Evolutionary conservation across 2,113 vertebrate genomes (phyloP).

Genomic region (Brachypodius melanocephalos): DNA sequence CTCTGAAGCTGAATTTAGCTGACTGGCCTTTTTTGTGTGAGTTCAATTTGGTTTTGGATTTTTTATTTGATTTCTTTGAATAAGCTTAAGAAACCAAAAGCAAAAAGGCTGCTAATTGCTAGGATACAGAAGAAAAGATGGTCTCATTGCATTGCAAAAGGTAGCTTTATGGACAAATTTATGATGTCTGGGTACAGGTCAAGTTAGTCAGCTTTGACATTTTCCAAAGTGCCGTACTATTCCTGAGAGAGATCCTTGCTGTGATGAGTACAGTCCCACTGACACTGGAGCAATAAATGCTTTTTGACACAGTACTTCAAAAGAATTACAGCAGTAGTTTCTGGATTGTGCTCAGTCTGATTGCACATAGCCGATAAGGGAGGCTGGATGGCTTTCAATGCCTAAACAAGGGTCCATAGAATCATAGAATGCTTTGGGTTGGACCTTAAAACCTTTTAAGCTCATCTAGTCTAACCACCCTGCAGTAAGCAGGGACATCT

Average conservation of each 20-base stretch:
- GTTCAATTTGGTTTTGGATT: background rate
- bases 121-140: background rate
- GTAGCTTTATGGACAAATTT: background rate
- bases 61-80: background rate
- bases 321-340: background rate
- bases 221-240: background rate
- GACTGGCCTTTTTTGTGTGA: background rate
- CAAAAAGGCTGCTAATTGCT: background rate
- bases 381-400: background rate
- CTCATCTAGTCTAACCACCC: background rate
- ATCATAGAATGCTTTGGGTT: background rate
- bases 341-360: background rate
- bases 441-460: background rate
- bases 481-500: background rate
- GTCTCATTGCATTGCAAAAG: background rate
- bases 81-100: background rate
- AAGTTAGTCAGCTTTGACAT: background rate
- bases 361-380: background rate
- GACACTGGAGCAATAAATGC: background rate
- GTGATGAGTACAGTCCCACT: background rate
- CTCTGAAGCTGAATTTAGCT: background rate
- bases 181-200: background rate
- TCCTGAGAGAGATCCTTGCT: background rate
- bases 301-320: background rate
- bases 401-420: background rate